Conservation (phyloP, 2,113 vertebrate species). For the Caretta caretta region DNA sequence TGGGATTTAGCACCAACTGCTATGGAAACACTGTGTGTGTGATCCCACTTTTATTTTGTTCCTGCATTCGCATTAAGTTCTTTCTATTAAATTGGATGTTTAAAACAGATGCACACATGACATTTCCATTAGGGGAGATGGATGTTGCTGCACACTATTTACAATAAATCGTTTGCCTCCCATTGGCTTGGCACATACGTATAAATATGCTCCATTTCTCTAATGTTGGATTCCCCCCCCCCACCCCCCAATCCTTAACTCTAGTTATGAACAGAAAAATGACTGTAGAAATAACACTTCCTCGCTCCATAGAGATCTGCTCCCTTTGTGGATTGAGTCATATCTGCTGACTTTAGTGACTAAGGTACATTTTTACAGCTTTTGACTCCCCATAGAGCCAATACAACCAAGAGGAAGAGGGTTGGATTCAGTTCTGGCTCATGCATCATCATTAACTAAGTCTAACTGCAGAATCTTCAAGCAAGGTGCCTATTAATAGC, state of each 20-base stretch:
- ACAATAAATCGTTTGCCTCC: neutral
- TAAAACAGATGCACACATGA: neutral
- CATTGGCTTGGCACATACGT: neutral
- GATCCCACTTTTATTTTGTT: neutral
- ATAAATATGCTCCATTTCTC: neutral
- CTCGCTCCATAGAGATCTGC: accelerated
- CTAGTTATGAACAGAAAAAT: neutral
- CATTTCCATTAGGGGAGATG: neutral
- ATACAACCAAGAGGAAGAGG: accelerated
- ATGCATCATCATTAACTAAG: neutral
- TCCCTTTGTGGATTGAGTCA: accelerated
- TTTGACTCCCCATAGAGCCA: accelerated
- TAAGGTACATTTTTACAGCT: neutral
- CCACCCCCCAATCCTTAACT: neutral
- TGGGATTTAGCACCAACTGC: too few relatives aligned
- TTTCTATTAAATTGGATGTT: neutral
- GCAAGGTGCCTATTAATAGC: neutral
- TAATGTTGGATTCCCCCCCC: neutral
- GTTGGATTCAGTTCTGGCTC: neutral
- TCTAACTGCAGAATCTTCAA: neutral
- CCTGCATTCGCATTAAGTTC: neutral
- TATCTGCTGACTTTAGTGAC: neutral
- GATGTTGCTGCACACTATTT: neutral
- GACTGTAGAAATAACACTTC: neutral
- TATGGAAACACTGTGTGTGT: neutral